Conservation (phyloP, 2,797 vertebrate species). For the Enteromius fasciolatus region DNA sequence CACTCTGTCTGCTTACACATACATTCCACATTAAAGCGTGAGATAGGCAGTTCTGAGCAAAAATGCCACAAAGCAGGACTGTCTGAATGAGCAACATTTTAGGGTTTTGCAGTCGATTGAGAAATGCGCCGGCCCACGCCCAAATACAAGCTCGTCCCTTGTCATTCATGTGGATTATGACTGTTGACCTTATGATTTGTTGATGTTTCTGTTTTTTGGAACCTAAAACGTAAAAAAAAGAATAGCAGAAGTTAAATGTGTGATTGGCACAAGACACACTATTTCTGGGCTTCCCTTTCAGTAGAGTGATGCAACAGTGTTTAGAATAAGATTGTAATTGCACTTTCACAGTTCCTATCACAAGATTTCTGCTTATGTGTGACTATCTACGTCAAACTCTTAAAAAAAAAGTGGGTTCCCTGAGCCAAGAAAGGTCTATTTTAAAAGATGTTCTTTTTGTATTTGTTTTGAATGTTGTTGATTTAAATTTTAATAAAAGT, state of each 20-base stretch:
- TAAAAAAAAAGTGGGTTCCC: background rate
- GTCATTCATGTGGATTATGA: too few relatives aligned
- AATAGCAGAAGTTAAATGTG: conserved; percentile 15
- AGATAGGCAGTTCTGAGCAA: background rate
- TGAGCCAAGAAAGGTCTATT: background rate
- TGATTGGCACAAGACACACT: conserved; percentile 40
- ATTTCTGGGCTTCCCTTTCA: conserved; percentile 22
- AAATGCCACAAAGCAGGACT: background rate
- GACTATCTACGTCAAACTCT: conserved; percentile 5
- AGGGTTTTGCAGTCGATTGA: background rate
- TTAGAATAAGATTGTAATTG: conserved; percentile 33
- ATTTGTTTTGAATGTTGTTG: background rate
- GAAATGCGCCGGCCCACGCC: background rate
- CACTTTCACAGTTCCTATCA: conserved; percentile 53
- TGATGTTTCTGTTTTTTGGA: background rate
- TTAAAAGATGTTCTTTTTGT: background rate
- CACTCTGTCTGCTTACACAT: background rate
- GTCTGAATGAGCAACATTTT: background rate
- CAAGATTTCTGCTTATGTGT: conserved; percentile 43
- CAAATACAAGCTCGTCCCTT: background rate
- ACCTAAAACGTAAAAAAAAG: background rate
- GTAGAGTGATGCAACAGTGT: conserved; percentile 28
- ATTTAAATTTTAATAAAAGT: background rate
- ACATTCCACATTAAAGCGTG: background rate
- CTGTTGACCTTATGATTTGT: background rate